Evolutionary conservation across 2,113 vertebrate species (phyloP).

Genomic region (Canis aureus): DNA sequence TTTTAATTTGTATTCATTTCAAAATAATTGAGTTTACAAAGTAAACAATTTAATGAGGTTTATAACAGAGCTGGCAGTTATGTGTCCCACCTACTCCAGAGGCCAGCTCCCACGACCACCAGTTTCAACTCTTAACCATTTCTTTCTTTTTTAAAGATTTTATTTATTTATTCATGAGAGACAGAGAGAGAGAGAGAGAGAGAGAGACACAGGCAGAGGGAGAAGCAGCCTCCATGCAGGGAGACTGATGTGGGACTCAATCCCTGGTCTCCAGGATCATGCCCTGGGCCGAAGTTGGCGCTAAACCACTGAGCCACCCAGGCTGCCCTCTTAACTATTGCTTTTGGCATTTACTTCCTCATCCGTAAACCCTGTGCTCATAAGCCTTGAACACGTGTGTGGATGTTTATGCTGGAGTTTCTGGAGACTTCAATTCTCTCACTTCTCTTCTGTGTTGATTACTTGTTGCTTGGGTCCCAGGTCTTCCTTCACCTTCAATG

Average conservation of each 20-base stretch:
- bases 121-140: too few relatives aligned
- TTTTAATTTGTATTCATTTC: not conserved
- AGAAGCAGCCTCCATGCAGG: too few relatives aligned
- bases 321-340: too few relatives aligned
- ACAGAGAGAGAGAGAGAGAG: too few relatives aligned
- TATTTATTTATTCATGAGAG: too few relatives aligned
- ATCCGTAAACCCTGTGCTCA: rapidly evolving
- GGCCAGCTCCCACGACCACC: not conserved
- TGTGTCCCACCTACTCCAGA: not conserved
- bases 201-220: too few relatives aligned
- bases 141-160: too few relatives aligned
- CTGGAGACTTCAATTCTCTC: not conserved
- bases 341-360: not conserved
- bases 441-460: not conserved
- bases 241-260: too few relatives aligned
- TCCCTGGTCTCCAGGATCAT: too few relatives aligned
- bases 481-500: not conserved
- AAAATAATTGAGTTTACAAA: not conserved
- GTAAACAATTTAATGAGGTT: not conserved
- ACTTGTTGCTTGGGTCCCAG: not conserved
- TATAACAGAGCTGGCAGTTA: not conserved
- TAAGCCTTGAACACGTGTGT: not conserved
- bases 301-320: too few relatives aligned
- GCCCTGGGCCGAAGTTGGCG: too few relatives aligned
- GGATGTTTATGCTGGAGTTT: not conserved